Percentiles rank a stretch among this genome's conserved stretches.
Evolutionary conservation across 2,888 invertebrate genomes (phyloP).

Genomic region (Harmothoe impar): DNA sequence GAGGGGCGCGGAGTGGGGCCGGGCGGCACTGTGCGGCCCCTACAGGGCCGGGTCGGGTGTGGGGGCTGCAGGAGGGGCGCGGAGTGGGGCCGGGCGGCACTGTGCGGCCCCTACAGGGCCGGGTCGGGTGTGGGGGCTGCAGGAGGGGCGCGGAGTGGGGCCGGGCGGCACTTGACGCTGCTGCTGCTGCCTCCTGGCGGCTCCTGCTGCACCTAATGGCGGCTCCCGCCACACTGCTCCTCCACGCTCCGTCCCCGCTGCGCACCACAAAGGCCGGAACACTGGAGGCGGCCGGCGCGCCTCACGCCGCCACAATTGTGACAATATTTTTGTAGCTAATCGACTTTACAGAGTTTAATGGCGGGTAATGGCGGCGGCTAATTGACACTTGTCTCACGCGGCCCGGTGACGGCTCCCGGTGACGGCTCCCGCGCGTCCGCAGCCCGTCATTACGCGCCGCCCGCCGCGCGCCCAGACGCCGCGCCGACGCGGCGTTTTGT

Average conservation of each 20-base stretch:
- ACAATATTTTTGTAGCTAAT: constrained; percentile 62
- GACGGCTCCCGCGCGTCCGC: not conserved
- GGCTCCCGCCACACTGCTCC: not conserved
- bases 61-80: not conserved
- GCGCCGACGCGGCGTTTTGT: not conserved
- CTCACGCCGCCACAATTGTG: constrained; percentile 41
- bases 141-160: not conserved
- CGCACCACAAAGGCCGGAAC: constrained; percentile 51
- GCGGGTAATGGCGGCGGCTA: constrained; percentile 52
- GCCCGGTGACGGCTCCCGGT: not conserved
- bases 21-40: no score
- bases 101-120: no score
- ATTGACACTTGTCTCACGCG: constrained; percentile 55
- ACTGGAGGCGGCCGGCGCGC: constrained; percentile 34
- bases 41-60: not conserved
- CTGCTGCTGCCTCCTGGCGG: not conserved
- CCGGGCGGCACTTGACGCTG: not conserved
- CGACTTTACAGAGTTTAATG: constrained; percentile 53
- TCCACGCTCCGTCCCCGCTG: not conserved
- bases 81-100: not conserved
- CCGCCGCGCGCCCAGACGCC: not conserved
- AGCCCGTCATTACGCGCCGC: constrained; percentile 51
- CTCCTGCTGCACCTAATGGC: not conserved
- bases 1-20: no score
- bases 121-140: no score